Base-by-base conservation (phyloP, 1,140 invertebrate genomes). In the Saxidomus purpurata region DNA sequence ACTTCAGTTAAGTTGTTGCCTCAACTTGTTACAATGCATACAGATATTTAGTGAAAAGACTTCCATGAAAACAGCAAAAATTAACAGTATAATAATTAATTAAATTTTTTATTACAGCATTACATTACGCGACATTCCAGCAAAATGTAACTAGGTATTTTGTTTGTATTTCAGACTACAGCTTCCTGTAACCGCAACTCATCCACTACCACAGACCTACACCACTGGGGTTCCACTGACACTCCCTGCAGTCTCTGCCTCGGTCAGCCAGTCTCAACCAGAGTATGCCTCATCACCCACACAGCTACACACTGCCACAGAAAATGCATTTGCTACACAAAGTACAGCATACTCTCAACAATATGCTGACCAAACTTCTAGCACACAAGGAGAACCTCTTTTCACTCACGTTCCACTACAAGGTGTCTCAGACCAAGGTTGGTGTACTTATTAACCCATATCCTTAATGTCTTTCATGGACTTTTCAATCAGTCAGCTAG, bases 91-190 rank as follows among this genome's bases (percentile, higher is more conserved):
- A n/a, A n/a, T n/a, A n/a, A n/a, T n/a, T n/a, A n/a, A n/a, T n/a
- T n/a, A n/a, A n/a, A n/a, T n/a, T n/a, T n/a, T n/a, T n/a, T n/a
- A n/a, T n/a, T n/a, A n/a, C n/a, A n/a, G n/a, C n/a, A n/a, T n/a
- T n/a, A n/a, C n/a, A n/a, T n/a, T n/a, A n/a, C n/a, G n/a, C n/a
- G n/a, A n/a, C n/a, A n/a, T n/a, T n/a, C n/a, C n/a, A n/a, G n/a
- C n/a, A n/a, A n/a, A n/a, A n/a, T 55, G 52, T 55, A 55, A 11
- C 43, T 8, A 22, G 8, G 2, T 76, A 8, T 61, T 81, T 34
- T 63, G 13, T 59, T 61, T 40, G 3, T 69, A 15, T 87, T 87
- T 2, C 84, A 87, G 84, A 31, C 49, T 87, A 25, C 84, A 87
- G 84, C 36, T 71, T 17, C 84, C 84, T 43, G 13, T 87, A 9